Base-by-base conservation (phyloP, 2,888 invertebrate species). In the Therioaphis trifolii region DNA sequence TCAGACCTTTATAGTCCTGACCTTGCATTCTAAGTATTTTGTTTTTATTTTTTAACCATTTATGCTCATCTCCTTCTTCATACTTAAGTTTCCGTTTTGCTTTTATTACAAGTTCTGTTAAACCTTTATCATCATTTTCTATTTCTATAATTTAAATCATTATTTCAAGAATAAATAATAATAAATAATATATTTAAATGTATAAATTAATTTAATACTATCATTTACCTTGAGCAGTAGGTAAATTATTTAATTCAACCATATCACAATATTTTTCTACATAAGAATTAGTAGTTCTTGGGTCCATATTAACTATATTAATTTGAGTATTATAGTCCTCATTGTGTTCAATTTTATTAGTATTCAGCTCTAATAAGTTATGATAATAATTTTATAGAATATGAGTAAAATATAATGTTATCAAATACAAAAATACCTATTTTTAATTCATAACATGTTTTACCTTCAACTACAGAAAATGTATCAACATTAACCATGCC, bases 241-340 rank as follows among this genome's bases (percentile, higher is more conserved):
- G 40, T 68, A 68, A 68, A 68, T 68, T 68, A 68, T 68, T 68
- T 68, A 40, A 68, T 68, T 68, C 66, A 68, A n/a, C 66, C 66
- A 68, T 68, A 68, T 68, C 40, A 68, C 66, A 9, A 40, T 68
- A 40, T 11, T 9, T 68, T 68, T 40, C 66, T 68, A 40, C 21
- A 68, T 21, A 40, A 11, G 66, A 40, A 11, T 35, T 21, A 35
- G 11, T 35, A 68, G 40, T 21, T 68, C 12, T 40, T 40, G 35
- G n/a, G 18, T 7, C 40, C 3, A 68, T 66, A 66, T 66, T 7
- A 66, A 66, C 7, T 66, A 66, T 11, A 66, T 66, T 35, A 35
- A 66, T n/a, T 66, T 66, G 66, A 66, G 66, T 63, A 63, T 35
- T 63, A 63, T 35, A 61, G 61, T 29, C 29, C 14, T 63, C 63